A percentile compares a stretch with the other conserved stretches of the same genome.
Conservation (phyloP, 2,888 invertebrate genomes). For the Limenitis camilla region DNA sequence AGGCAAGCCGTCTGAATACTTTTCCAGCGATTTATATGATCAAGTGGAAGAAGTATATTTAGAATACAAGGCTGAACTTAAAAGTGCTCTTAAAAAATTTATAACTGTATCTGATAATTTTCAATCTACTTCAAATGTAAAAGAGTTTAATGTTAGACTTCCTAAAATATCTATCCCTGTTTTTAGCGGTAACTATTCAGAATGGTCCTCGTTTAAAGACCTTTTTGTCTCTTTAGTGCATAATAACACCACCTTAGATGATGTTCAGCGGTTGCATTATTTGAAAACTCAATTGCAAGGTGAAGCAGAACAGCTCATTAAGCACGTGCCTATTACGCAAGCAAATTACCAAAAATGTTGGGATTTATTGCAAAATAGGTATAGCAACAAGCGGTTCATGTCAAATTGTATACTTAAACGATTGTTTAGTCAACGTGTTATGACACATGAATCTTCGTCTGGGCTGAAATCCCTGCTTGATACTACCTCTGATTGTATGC, state of each 20-base stretch:
- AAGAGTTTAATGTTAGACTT: constrained; percentile 9
- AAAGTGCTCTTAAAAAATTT: neutral
- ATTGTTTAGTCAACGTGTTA: constrained; percentile 14
- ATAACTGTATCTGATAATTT: neutral
- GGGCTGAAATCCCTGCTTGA: constrained; percentile 14
- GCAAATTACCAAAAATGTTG: constrained; percentile 24
- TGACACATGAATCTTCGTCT: neutral
- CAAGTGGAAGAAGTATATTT: no score
- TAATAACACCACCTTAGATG: constrained; percentile 16
- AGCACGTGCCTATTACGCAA: constrained; percentile 19
- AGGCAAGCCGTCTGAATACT: neutral
- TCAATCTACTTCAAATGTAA: neutral
- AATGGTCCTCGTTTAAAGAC: constrained; percentile 23
- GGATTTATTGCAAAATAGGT: constrained; percentile 18
- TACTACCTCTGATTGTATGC: constrained; percentile 17
- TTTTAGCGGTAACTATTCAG: constrained; percentile 22
- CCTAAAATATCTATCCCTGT: constrained; percentile 21
- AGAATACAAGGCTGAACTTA: constrained; percentile 1
- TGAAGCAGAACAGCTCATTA: constrained; percentile 25
- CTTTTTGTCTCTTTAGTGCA: constrained; percentile 22
- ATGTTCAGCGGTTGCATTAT: constrained; percentile 26
- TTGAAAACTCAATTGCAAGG: constrained; percentile 22
- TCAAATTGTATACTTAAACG: constrained; percentile 16
- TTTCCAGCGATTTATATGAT: neutral
- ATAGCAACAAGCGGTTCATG: constrained; percentile 24